Evolutionary conservation across 2,113 vertebrate species (phyloP), one percentile per base, ranked within the genome.

Genomic region (Ciconia stormi): DNA sequence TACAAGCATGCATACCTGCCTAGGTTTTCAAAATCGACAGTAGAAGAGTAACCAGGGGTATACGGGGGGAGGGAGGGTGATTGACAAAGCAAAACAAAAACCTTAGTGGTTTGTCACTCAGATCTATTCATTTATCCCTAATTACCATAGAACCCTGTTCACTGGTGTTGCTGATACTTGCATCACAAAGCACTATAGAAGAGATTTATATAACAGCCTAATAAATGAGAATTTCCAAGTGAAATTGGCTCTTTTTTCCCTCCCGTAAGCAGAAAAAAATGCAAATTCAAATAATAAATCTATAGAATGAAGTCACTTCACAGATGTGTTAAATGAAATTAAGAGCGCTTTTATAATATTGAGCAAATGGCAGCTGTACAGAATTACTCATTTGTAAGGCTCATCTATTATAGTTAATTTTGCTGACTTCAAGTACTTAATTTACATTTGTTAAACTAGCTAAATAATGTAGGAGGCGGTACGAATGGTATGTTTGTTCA

Each of bases 291-390:
- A 82, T 96, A 90, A 93, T 91, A 96, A 94, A 97, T 96, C 90
- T 94, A 88, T 95, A 89, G 78, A 97, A 97, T 96, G 83, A 96
- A 97, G 85, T 96, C 88, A 89, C 46, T 95, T 92, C 94, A 95
- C 86, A 91, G 95, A 94, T 96, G 95, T 93, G 82, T 86, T 97
- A 97, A 97, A 97, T 95, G 81, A 93, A 95, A 96, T 96, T 96
- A 97, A 95, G 94, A 91, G 69, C 0, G 0, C 61, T 97, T 96
- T 95, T 93, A 96, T 88, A 85, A 93, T 94, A 95, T 90, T 95
- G 93, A 97, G 87, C 80, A 95, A 96, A 96, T 97, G 95, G 91
- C 90, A 97, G 95, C 90, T 94, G 84, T 87, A 94, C 69, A 77
- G 92, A 97, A 96, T 90, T 94, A 58, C 77, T 97, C 73, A 89